phyloP scores from a whole-genome alignment of 1,140 invertebrate species.

The Lasioglossum baleicum region DNA sequence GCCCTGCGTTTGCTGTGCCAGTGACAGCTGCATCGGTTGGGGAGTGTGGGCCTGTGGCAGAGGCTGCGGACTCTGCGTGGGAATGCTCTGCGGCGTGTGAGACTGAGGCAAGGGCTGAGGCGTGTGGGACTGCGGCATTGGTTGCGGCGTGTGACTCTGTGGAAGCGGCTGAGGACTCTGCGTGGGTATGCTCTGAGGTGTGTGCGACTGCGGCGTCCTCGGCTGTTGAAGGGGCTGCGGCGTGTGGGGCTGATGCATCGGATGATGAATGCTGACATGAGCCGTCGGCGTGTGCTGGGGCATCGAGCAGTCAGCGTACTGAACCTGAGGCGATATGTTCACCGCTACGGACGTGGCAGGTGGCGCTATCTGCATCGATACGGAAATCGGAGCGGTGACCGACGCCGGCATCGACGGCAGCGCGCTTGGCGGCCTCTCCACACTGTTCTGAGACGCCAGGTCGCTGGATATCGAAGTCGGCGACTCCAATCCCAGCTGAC shows the following conservation, averaged over 20 bases:
- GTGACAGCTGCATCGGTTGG: constrained; percentile 71
- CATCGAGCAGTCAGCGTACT: constrained; percentile 74
- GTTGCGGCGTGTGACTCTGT: constrained; percentile 73
- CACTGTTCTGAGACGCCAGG: constrained; percentile 88
- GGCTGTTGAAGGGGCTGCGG: constrained; percentile 74
- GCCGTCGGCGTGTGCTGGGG: constrained; percentile 69
- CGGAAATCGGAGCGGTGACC: constrained; percentile 66
- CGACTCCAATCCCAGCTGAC: constrained; percentile 91
- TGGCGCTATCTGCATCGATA: constrained; percentile 72
- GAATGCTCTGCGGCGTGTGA: constrained; percentile 67
- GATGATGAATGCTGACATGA: constrained; percentile 73
- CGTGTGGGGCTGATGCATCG: constrained; percentile 74
- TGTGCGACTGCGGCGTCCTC: constrained; percentile 74
- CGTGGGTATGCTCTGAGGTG: constrained; percentile 72
- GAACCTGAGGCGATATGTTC: constrained; percentile 71
- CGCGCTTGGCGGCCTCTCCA: constrained; percentile 81
- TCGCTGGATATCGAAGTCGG: constrained; percentile 93
- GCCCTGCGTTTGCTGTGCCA: constrained; percentile 70
- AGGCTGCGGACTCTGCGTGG: constrained; percentile 76
- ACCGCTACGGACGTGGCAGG: constrained; percentile 68
- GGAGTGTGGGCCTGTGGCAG: constrained; percentile 78
- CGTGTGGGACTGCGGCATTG: constrained; percentile 67
- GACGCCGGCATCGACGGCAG: constrained; percentile 73
- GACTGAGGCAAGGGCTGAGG: constrained; percentile 60
- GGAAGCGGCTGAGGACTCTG: constrained; percentile 76